These are phyloP conservation scores for Steinernema khuongi DNA, from an alignment of 1,140 invertebrate species.

Conservation along the genomic window DNA sequence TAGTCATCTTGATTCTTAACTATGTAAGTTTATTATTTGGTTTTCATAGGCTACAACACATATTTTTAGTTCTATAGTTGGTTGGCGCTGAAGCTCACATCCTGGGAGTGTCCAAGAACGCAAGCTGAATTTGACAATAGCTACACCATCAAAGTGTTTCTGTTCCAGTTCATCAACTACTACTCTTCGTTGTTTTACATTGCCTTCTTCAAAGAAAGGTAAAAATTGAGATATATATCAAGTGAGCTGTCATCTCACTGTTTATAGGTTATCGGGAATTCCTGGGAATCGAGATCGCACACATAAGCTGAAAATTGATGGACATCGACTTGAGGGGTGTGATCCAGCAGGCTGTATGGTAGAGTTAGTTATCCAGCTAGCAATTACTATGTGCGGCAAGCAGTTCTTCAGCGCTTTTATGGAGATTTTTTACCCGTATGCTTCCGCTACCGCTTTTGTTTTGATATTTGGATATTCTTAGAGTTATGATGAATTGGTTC, in stretches of 20 bases:
- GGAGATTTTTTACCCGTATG: conserved; percentile 71
- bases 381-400: conserved; percentile 79
- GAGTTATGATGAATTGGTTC: conserved; percentile 38
- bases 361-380: conserved; percentile 75
- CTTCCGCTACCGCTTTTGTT: conserved; percentile 25
- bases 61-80: conserved; percentile 71
- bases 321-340: conserved; percentile 62
- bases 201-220: conserved; percentile 68
- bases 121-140: conserved; percentile 97
- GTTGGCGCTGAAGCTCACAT: conserved; percentile 83
- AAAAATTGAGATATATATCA: conserved; percentile 32
- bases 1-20: conserved; percentile 54
- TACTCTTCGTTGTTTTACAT: conserved; percentile 98
- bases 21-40: conserved; percentile 41
- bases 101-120: conserved; percentile 83
- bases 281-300: conserved; percentile 72
- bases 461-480: conserved; percentile 18
- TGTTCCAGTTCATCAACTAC: conserved; percentile 96
- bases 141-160: conserved; percentile 88
- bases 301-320: conserved; percentile 61
- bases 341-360: conserved; percentile 74
- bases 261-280: conserved; percentile 41
- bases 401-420: conserved; percentile 75
- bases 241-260: conserved; percentile 6
- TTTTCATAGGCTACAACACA: neutral